phyloP scores from a whole-genome alignment of 1,140 invertebrate species.

The Drosophila lacertosa region DNA sequence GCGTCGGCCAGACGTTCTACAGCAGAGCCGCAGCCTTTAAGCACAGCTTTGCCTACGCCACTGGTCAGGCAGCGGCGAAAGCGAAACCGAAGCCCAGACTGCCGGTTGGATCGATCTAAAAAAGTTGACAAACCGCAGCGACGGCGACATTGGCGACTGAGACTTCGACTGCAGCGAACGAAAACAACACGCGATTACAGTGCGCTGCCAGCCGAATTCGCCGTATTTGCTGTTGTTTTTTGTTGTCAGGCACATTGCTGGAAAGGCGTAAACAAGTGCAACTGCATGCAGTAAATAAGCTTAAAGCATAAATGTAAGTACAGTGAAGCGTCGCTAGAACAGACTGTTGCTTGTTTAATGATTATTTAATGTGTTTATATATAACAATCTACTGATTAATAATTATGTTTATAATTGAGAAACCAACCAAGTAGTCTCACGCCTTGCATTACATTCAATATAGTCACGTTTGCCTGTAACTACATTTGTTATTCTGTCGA shows the following conservation, averaged over 20 bases:
- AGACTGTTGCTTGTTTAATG: too few species aligned
- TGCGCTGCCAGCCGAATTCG: neutral
- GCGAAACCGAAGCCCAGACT: neutral
- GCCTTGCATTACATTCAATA: too few species aligned
- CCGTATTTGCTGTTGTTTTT: neutral
- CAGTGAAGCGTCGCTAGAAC: conserved; percentile 3
- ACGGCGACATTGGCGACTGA: neutral
- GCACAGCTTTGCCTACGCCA: conserved; percentile 13
- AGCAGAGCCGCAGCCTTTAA: neutral
- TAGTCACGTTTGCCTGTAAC: neutral
- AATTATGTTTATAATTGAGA: too few species aligned
- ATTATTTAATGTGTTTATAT: too few species aligned
- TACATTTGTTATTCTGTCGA: neutral
- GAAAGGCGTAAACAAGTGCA: conserved; percentile 64
- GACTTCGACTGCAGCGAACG: conserved; percentile 40
- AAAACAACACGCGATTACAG: conserved; percentile 55
- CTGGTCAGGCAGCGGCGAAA: conserved; percentile 21
- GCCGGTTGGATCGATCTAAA: conserved; percentile 57
- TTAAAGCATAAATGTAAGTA: conserved; percentile 23
- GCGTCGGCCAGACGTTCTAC: conserved; percentile 4
- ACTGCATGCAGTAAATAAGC: conserved; percentile 58
- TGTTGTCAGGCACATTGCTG: conserved; percentile 66
- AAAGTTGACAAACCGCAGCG: conserved; percentile 49
- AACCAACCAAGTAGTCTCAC: too few species aligned
- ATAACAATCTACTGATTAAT: too few species aligned